Conservation (phyloP, 2,797 vertebrate genomes). For the Cetoscarus ocellatus region DNA sequence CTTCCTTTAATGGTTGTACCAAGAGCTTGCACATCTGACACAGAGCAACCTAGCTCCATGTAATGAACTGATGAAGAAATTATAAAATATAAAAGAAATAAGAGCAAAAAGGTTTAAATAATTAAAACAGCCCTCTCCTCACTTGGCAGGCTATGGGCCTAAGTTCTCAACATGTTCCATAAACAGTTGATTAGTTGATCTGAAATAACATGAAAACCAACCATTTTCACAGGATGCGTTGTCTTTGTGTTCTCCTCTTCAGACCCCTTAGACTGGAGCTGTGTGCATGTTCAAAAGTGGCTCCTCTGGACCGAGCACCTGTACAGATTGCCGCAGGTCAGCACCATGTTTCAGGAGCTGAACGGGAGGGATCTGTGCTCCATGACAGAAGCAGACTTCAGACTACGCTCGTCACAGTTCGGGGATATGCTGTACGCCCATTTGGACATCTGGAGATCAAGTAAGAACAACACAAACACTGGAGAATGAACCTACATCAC, state of each 20-base stretch:
- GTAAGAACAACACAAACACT: slow-evolving; percentile 66
- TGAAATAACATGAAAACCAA: neutral
- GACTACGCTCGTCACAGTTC: slow-evolving; percentile 87
- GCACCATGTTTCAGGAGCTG: slow-evolving; percentile 90
- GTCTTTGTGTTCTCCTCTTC: neutral
- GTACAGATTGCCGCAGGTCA: slow-evolving; percentile 91
- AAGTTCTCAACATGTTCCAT: no score
- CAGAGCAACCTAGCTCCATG: no score
- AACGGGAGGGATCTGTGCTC: slow-evolving; percentile 91
- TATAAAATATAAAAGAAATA: no score
- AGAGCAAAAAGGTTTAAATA: no score
- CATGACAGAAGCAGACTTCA: slow-evolving; percentile 93
- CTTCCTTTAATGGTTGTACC: no score
- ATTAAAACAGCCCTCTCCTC: no score
- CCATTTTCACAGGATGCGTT: neutral
- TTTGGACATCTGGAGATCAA: slow-evolving; percentile 97
- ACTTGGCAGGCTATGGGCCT: no score
- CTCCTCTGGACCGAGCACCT: slow-evolving; percentile 96
- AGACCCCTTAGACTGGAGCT: slow-evolving; percentile 93
- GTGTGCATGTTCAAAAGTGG: slow-evolving; percentile 95
- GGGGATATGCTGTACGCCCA: slow-evolving; percentile 93
- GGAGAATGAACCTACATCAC: neutral
- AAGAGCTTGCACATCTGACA: no score
- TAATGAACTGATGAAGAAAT: no score
- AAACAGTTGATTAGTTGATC: no score